Evolutionary conservation across 2,113 vertebrate genomes (phyloP).

Genomic region (Petrocephalus microphthalmus): DNA sequence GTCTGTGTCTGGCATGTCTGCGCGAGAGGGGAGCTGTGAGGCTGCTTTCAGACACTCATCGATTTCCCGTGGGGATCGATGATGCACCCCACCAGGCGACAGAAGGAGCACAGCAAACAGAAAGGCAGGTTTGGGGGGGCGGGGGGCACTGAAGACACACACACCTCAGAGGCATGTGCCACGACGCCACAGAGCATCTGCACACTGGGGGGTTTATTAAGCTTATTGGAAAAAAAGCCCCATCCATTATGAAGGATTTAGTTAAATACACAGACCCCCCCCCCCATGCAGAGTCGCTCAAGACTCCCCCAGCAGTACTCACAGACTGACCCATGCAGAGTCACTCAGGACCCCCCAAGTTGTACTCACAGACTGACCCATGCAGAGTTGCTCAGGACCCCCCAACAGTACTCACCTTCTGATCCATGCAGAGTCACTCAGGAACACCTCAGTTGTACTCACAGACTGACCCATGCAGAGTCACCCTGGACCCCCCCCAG

Average conservation of each 20-base stretch:
- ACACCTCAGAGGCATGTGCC: background rate
- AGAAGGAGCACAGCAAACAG: slow-evolving; percentile 18
- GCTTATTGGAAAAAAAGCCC: background rate
- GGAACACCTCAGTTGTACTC: no score
- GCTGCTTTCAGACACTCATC: slow-evolving; percentile 23
- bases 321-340: slow-evolving; percentile 74
- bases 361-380: slow-evolving; percentile 84
- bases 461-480: background rate
- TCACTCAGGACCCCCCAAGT: no score
- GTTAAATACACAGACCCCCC: background rate
- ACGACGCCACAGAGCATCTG: background rate
- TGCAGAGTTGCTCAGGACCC: no score
- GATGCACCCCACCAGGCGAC: background rate
- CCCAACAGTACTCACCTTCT: background rate
- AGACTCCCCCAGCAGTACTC: slow-evolving; percentile 48
- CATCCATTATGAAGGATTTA: background rate
- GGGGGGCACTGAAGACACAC: background rate
- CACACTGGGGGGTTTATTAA: background rate
- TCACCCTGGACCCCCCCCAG: background rate
- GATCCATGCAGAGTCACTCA: background rate
- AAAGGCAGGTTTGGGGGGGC: background rate
- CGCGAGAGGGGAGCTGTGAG: background rate
- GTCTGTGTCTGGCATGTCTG: slow-evolving; percentile 11
- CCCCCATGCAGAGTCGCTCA: background rate
- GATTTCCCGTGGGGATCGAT: slow-evolving; percentile 34